Percentiles rank a stretch among this genome's conserved stretches.
Conservation (phyloP, 2,797 vertebrate species). For the Crenichthys baileyi region DNA sequence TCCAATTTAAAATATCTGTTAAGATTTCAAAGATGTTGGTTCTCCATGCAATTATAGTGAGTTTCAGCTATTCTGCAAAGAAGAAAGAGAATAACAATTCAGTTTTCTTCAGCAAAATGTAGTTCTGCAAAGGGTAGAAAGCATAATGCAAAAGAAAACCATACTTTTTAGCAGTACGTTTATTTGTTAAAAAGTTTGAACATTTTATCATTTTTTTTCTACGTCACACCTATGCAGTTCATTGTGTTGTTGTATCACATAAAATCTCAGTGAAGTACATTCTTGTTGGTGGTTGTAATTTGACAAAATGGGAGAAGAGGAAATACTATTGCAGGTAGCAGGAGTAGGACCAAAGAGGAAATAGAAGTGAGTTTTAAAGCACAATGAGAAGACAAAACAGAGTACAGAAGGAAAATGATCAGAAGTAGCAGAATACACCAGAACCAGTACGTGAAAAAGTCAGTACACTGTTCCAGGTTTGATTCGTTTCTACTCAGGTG, state of each 20-base stretch:
- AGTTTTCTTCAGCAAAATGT: neutral
- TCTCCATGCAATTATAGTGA: neutral
- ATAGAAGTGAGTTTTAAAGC: neutral
- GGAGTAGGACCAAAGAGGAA: neutral
- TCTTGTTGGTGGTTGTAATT: no score
- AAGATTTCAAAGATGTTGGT: neutral
- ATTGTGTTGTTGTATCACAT: no score
- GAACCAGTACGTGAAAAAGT: constrained; percentile 31
- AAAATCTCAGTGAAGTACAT: neutral
- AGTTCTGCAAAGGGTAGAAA: neutral
- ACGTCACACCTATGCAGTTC: no score
- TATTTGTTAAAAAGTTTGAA: neutral
- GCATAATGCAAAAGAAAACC: neutral
- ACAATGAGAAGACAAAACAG: neutral
- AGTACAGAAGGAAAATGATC: constrained; percentile 16
- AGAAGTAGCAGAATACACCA: constrained; percentile 22
- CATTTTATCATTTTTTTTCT: neutral
- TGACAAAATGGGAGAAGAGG: neutral
- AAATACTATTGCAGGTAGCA: neutral
- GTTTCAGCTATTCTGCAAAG: no score
- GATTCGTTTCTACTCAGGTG: neutral
- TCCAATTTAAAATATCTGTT: neutral
- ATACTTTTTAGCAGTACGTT: neutral
- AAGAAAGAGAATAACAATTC: neutral
- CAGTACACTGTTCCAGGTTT: constrained; percentile 21